These are phyloP conservation scores for Merodon equestris DNA, from an alignment of 2,888 invertebrate genomes.

Conservation along the genomic window DNA sequence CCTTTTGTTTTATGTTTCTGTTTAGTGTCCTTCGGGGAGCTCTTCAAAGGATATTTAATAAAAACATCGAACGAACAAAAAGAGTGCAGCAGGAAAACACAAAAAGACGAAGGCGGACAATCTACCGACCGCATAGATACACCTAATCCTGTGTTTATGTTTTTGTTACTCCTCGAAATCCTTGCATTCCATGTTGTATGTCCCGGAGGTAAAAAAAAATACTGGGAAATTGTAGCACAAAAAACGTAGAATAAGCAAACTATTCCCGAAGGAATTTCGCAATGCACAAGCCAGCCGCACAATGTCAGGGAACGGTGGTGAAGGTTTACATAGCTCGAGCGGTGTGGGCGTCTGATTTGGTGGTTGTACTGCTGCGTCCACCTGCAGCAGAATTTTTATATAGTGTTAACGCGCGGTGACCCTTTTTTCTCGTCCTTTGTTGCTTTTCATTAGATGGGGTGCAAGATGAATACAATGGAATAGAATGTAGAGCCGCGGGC, in stretches of 20 bases:
- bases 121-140: slow-evolving; percentile 47
- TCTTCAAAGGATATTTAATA: slow-evolving; percentile 61
- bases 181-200: slow-evolving; percentile 60
- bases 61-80: too few species aligned
- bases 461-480: slow-evolving; percentile 23
- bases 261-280: slow-evolving; percentile 50
- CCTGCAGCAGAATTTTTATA: slow-evolving; percentile 66
- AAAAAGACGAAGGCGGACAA: slow-evolving; percentile 51
- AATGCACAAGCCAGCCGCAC: slow-evolving; percentile 33
- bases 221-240: slow-evolving; percentile 52
- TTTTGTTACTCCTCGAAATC: slow-evolving; percentile 22
- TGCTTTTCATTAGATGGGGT: slow-evolving; percentile 21
- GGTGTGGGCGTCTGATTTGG: background rate
- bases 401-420: slow-evolving; percentile 66
- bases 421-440: slow-evolving; percentile 34
- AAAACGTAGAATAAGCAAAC: slow-evolving; percentile 32
- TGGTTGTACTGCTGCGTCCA: slow-evolving; percentile 46
- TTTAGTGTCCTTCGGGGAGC: slow-evolving; percentile 64
- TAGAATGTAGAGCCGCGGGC: slow-evolving; percentile 60
- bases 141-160: slow-evolving; percentile 55
- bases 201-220: slow-evolving; percentile 32
- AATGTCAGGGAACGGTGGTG: slow-evolving; percentile 18
- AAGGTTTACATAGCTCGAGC: background rate
- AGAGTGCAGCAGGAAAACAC: too few species aligned
- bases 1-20: slow-evolving; percentile 37